Conservation (phyloP, 2,888 invertebrate species). For the Archaeoteleia sp. region DNA sequence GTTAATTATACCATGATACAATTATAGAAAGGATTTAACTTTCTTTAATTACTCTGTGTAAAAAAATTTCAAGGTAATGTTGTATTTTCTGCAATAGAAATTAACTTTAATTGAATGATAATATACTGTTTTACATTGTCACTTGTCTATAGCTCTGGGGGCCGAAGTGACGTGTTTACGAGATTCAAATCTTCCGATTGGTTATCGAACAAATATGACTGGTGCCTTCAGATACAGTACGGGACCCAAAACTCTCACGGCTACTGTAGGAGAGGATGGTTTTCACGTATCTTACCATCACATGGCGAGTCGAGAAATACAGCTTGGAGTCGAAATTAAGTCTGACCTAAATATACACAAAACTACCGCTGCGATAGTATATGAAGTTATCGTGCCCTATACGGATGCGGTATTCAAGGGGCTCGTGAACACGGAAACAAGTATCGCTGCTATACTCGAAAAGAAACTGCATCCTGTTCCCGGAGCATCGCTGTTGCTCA, state of each 20-base stretch:
- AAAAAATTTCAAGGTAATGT: too few species aligned
- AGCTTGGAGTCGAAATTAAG: slow-evolving; percentile 82
- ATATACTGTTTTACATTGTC: too few species aligned
- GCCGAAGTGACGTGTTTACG: slow-evolving; percentile 66
- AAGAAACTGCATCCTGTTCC: slow-evolving; percentile 80
- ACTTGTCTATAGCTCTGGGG: slow-evolving; percentile 59
- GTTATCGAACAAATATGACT: slow-evolving; percentile 63
- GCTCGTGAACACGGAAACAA: slow-evolving; percentile 78
- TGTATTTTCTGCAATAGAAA: too few species aligned
- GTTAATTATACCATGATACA: too few species aligned
- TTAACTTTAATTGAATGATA: too few species aligned
- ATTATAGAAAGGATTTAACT: too few species aligned
- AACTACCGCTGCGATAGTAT: slow-evolving; percentile 79
- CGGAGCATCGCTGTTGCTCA: slow-evolving; percentile 79
- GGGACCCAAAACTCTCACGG: slow-evolving; percentile 81
- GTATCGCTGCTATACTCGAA: slow-evolving; percentile 80
- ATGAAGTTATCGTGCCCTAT: slow-evolving; percentile 80
- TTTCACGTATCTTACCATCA: slow-evolving; percentile 80
- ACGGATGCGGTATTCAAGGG: slow-evolving; percentile 80
- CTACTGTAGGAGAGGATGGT: slow-evolving; percentile 77
- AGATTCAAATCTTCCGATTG: slow-evolving; percentile 58
- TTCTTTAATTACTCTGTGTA: too few species aligned
- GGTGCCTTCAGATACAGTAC: slow-evolving; percentile 75
- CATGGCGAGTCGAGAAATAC: slow-evolving; percentile 78
- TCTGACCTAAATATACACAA: slow-evolving; percentile 79